A percentile compares a stretch with the other conserved stretches of the same genome.
Conservation (phyloP, 2,113 vertebrate species). For the Amazona vittata region DNA sequence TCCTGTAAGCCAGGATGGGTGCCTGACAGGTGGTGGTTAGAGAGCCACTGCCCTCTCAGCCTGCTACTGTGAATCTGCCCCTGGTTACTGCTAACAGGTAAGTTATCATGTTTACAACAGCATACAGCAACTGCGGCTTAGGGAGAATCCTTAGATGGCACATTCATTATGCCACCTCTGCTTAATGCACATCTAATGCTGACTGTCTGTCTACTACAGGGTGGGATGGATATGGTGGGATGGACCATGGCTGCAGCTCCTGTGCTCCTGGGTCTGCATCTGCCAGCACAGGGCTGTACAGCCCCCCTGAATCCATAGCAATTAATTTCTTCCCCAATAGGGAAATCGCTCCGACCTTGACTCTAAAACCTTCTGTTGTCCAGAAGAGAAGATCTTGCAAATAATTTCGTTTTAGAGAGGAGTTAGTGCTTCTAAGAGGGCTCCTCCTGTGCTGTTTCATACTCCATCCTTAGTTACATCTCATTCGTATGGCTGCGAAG, state of each 20-base stretch:
- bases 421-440: not conserved
- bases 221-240: not conserved
- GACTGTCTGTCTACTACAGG: fast-evolving
- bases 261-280: not conserved
- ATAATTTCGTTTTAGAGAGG: not conserved
- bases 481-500: not conserved
- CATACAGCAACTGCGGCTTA: not conserved
- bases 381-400: not conserved
- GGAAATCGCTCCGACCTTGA: not conserved
- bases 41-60: not conserved
- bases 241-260: not conserved
- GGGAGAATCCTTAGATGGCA: not conserved
- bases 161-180: not conserved
- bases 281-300: not conserved
- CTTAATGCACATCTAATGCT: not conserved
- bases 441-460: not conserved
- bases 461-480: not conserved
- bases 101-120: not conserved
- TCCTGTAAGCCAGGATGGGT: not conserved
- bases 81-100: not conserved
- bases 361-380: not conserved
- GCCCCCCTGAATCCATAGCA: not conserved
- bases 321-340: not conserved
- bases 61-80: not conserved
- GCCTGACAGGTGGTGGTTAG: fast-evolving